Base-by-base conservation (phyloP, 2,797 vertebrate genomes). In the Sebastes melanostomus region DNA sequence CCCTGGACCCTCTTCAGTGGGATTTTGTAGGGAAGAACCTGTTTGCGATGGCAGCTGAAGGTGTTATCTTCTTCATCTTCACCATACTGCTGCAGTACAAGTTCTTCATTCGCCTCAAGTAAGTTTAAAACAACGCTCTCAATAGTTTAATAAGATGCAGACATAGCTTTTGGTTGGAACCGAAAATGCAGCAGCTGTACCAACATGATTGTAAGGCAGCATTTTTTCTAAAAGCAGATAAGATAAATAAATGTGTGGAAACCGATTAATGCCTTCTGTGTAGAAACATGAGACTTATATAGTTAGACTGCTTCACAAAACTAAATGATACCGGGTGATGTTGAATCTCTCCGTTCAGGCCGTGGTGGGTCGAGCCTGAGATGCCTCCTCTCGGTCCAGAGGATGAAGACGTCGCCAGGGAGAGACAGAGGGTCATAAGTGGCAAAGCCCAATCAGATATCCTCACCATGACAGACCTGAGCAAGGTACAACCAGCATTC, bases 21-120 rank as follows among this genome's bases (percentile, higher is more conserved):
- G 96, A 98, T 29, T 94, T 98, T 85, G 96, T 96, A 0, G 97
- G 97, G 75, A 98, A 97, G 94, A 98, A 99, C 90, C 91, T 98
- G 83, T 96, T 97, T 3, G 96, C 97, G 5, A 98, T 99, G 98
- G 96, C 94, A 0, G 11, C 92, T 0, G 92, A 98, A 81, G 98
- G 98, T 0, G 16, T 96, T 0, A 0, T 97, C 86, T 98, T 98
- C 92, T 97, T 98, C 83, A 88, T 97, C 77, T 95, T 98, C 89
- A 99, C 97, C 5, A 79, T 98, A 13, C 89, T 99, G 66, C 91
- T 98, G 71, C 97, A 99, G 86, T 96, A 97, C 86, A 95, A 92
- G 34, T 94, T 95, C 88, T 95, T 94, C 78, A 88, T 98, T 81
- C 77, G 75, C 34, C 93, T 94, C 6, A 94, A 91, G 97, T 98